phyloP scores from a whole-genome alignment of 2,888 invertebrate genomes.

The Megalurothrips usitatus region DNA sequence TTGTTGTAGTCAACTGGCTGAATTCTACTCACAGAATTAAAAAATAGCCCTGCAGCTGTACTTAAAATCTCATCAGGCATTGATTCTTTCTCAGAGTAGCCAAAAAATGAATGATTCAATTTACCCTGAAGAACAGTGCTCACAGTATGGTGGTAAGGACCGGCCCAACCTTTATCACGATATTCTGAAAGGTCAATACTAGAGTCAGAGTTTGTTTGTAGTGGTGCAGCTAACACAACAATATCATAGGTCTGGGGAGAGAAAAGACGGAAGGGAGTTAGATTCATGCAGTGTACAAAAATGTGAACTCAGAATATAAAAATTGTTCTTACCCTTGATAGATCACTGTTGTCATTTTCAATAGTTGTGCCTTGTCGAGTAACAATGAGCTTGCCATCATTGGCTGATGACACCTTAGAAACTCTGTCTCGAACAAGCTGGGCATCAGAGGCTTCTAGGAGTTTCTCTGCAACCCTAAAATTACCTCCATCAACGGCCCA shows the following conservation, averaged over 20 bases:
- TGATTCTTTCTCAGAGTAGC: conserved; percentile 42
- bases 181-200: conserved; percentile 40
- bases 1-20: conserved; percentile 43
- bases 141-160: conserved; percentile 52
- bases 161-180: conserved; percentile 44
- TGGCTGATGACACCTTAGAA: conserved; percentile 31
- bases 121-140: conserved; percentile 54
- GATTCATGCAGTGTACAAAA: too few relatives aligned
- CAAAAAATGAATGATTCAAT: conserved; percentile 49
- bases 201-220: conserved; percentile 41
- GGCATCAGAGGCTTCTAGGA: conserved; percentile 47
- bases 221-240: conserved; percentile 56
- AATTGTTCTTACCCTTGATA: background rate
- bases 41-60: conserved; percentile 48
- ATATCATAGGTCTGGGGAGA: conserved; percentile 49
- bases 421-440: conserved; percentile 46
- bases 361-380: background rate
- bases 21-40: conserved; percentile 49
- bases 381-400: conserved; percentile 3
- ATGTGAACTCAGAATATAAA: background rate
- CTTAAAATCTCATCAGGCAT: conserved; percentile 48
- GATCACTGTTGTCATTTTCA: conserved; percentile 5
- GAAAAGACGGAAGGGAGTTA: background rate
- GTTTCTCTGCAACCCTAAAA: conserved; percentile 46
- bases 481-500: conserved; percentile 61